Base-by-base conservation (phyloP, 2,797 vertebrate species). In the Esox masquinongy region DNA sequence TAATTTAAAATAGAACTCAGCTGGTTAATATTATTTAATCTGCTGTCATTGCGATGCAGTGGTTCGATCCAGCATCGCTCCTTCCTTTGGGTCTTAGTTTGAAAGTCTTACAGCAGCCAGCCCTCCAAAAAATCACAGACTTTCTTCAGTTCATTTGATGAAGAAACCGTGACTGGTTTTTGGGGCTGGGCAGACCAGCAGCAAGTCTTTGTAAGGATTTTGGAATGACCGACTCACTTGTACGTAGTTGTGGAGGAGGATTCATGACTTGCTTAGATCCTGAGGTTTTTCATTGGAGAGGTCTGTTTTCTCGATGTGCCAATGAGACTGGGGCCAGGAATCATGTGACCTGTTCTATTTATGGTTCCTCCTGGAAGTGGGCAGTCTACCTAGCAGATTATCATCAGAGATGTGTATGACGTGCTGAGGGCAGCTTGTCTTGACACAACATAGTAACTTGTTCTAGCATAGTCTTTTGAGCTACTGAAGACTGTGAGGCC, bases 341-440 rank as follows among this genome's bases (percentile, higher is more conserved):
- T 90, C 91, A 92, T 69, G 84, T 92, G 91, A 91, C 83, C 73
- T 47, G 69, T 79, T 81, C 85, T 93, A 91, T 93, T 91, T 92
- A 85, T 79, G 79, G 78, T 68, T 1, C 7, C 11, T 22, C 78
- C 76, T 70, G 67, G 64, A 69, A 68, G 73, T 75, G 84, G 77
- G 74, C 81, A 78, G 79, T 84, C 78, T 59, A 19, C 53, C 39
- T 36, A 75, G 67, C 69, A 66, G 50, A 66, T 64, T 64, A 64
- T 31, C 61, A 31, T 64, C 3, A 64, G 5, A 29, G 5, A 16
- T 15, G 5, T 64, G 61, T 6, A 39, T 39, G 36, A 39, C 5
- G 36, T 39, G 29, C 26, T 29, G 26, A 64, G 26, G 15, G 26
- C 29, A 29, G 12, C 15, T 31, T 64, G 26, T 31, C 24, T 64